Evolutionary conservation across 2,888 invertebrate species (phyloP).

Genomic region (Allacma fusca): DNA sequence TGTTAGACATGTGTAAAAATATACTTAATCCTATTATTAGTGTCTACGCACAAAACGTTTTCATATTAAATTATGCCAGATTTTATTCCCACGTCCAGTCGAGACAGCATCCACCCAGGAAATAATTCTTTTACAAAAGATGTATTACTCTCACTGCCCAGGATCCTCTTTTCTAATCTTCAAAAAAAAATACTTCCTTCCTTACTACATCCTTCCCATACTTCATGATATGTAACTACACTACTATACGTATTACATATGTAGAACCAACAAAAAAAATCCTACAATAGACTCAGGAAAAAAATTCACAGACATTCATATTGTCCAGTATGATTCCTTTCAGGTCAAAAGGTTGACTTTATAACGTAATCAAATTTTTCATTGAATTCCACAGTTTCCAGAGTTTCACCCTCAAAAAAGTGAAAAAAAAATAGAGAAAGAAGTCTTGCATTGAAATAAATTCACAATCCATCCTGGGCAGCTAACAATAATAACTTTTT

Average conservation of each 20-base stretch:
- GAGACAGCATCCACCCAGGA: not conserved
- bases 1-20: conserved; percentile 1
- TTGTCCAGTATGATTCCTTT: conserved; percentile 3
- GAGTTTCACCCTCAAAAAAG: not conserved
- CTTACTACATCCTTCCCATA: too few relatives aligned
- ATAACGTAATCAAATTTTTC: conserved; percentile 23
- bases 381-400: not conserved
- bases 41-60: not conserved
- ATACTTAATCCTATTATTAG: conserved; percentile 3
- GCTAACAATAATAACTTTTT: not conserved
- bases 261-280: too few relatives aligned
- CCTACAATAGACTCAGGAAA: not conserved
- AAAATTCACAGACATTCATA: not conserved
- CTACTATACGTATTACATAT: too few relatives aligned
- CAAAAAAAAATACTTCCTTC: conserved; percentile 10
- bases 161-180: not conserved
- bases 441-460: too few relatives aligned
- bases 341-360: conserved; percentile 42
- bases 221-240: not conserved
- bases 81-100: not conserved
- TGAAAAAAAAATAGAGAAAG: conserved; percentile 16
- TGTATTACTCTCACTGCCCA: conserved; percentile 4
- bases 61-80: conserved; percentile 3
- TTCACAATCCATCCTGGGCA: too few relatives aligned
- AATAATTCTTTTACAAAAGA: conserved; percentile 31